phyloP scores from a whole-genome alignment of 2,888 invertebrate genomes.

The Agonopterix subpropinquella region DNA sequence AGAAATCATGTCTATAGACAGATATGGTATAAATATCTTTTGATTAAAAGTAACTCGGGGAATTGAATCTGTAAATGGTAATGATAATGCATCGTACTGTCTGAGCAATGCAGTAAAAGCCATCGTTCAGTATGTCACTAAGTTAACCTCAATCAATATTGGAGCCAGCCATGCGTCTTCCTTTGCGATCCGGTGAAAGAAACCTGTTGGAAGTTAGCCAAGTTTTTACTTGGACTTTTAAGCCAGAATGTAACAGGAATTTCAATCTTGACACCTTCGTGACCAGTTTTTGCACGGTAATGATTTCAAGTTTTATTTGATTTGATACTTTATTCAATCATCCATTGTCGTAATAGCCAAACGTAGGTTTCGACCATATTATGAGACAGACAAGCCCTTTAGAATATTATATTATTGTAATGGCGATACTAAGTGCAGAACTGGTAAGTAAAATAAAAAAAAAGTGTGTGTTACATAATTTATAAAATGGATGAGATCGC shows the following conservation, averaged over 20 bases:
- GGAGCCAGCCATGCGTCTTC: conserved; percentile 39
- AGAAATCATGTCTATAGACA: no score
- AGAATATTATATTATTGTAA: no score
- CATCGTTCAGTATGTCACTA: conserved; percentile 36
- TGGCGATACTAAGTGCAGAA: no score
- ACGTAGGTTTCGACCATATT: no score
- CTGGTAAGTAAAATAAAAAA: no score
- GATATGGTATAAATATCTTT: no score
- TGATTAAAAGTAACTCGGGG: background rate
- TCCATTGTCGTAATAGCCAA: no score
- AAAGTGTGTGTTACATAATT: no score
- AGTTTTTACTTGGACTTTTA: conserved; percentile 42
- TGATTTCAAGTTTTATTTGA: background rate
- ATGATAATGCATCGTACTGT: conserved; percentile 15
- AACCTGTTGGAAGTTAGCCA: conserved; percentile 50
- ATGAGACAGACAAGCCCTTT: no score
- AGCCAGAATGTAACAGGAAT: conserved; percentile 43
- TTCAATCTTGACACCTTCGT: conserved; percentile 30
- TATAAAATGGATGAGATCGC: background rate
- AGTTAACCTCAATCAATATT: conserved; percentile 51
- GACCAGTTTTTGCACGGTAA: background rate
- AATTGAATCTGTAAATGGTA: conserved; percentile 12
- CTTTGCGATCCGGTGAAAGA: conserved; percentile 35
- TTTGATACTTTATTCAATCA: no score
- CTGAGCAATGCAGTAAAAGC: conserved; percentile 17